Evolutionary conservation across 2,113 vertebrate genomes (phyloP).

Genomic region (Mobula hypostoma): DNA sequence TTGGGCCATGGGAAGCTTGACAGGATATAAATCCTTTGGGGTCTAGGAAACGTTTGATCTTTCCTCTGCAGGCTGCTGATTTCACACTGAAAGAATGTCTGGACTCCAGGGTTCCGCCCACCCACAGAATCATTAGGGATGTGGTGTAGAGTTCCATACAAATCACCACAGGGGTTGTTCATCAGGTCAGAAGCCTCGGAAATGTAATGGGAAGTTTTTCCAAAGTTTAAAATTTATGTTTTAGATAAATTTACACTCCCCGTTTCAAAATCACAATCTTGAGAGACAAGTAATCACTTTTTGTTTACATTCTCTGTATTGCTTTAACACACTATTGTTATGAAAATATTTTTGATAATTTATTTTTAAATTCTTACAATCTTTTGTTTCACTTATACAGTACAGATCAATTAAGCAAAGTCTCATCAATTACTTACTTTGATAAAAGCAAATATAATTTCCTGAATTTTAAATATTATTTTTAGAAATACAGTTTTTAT

Average conservation of each 20-base stretch:
- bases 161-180: not conserved
- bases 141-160: slow-evolving; percentile 18
- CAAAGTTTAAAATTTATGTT: slow-evolving; percentile 1
- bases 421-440: not conserved
- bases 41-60: slow-evolving; percentile 25
- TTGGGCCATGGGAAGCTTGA: slow-evolving; percentile 34
- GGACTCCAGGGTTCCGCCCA: slow-evolving; percentile 32
- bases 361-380: not conserved
- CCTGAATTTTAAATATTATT: not conserved
- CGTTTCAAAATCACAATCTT: not conserved
- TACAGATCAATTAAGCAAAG: not conserved
- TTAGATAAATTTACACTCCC: not conserved
- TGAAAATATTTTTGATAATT: not conserved
- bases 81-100: slow-evolving; percentile 33
- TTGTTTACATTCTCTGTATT: not conserved
- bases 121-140: slow-evolving; percentile 36
- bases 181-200: slow-evolving; percentile 30
- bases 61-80: slow-evolving; percentile 7
- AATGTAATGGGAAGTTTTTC: slow-evolving; percentile 33
- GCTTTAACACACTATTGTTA: not conserved
- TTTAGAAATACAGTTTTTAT: not conserved
- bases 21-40: slow-evolving; percentile 35
- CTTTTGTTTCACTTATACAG: not conserved
- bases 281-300: not conserved
- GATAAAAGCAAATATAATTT: not conserved